A percentile compares a stretch with the other conserved stretches of the same genome.
Conservation (phyloP, 2,113 vertebrate genomes). For the Nannospalax galili region DNA sequence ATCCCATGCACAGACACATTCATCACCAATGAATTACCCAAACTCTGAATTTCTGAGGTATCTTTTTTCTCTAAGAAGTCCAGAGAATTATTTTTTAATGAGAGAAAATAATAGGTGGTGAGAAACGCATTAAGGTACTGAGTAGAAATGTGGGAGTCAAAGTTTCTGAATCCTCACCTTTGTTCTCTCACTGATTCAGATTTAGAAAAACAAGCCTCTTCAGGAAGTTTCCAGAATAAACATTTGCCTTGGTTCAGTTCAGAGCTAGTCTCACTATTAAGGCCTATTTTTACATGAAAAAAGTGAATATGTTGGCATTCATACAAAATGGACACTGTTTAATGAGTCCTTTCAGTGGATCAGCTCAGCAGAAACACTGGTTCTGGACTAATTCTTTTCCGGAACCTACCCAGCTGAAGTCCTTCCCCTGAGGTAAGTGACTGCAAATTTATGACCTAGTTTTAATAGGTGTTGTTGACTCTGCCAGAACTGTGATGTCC, state of each 20-base stretch:
- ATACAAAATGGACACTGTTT: conserved; percentile 56
- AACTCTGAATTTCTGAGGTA: neutral
- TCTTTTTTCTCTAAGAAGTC: neutral
- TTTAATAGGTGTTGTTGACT: conserved; percentile 61
- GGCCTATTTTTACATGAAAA: conserved; percentile 60
- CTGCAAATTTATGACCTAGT: conserved; percentile 50
- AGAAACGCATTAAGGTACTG: conserved; percentile 45
- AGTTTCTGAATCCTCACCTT: conserved; percentile 64
- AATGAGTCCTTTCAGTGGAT: conserved; percentile 52
- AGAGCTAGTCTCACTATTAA: conserved; percentile 54
- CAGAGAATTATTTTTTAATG: conserved; percentile 26
- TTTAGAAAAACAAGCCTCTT: conserved; percentile 63
- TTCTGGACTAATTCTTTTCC: conserved; percentile 45
- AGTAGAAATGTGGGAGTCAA: conserved; percentile 36
- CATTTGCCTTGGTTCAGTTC: conserved; percentile 59
- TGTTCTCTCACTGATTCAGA: conserved; percentile 54
- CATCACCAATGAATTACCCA: neutral
- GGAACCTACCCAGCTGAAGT: conserved; percentile 40
- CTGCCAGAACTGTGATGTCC: neutral
- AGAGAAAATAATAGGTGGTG: neutral
- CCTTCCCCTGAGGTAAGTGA: conserved; percentile 46
- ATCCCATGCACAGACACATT: neutral
- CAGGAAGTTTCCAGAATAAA: conserved; percentile 67
- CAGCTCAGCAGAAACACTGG: conserved; percentile 51
- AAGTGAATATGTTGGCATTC: conserved; percentile 54